Percentiles rank a stretch among this genome's conserved stretches.
Conservation (phyloP, 2,888 invertebrate genomes). For the Dascillus cervinus region DNA sequence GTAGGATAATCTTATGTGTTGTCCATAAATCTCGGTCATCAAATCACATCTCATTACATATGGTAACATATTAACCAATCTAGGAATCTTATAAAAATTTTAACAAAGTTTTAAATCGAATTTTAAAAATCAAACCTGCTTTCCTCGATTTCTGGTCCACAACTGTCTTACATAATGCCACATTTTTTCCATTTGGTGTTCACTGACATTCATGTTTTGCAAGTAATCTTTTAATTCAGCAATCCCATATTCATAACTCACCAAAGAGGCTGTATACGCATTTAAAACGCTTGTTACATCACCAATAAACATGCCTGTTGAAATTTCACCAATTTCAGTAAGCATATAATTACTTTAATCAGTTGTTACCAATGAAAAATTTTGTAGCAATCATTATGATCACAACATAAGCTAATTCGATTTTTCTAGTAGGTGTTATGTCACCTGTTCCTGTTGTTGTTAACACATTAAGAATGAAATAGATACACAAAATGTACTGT, state of each 20-base stretch:
- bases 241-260: conserved; percentile 47
- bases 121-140: conserved; percentile 36
- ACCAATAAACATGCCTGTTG: conserved; percentile 45
- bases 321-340: background rate
- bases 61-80: conserved; percentile 37
- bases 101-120: conserved; percentile 1
- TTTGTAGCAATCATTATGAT: conserved; percentile 45
- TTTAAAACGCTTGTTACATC: conserved; percentile 49
- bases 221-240: conserved; percentile 47
- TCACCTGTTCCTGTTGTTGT: conserved; percentile 50
- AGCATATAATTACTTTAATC: too few species aligned
- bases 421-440: conserved; percentile 43
- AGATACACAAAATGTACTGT: conserved; percentile 44
- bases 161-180: conserved; percentile 48
- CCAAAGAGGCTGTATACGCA: conserved; percentile 45
- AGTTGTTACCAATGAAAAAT: conserved; percentile 43
- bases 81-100: conserved; percentile 16
- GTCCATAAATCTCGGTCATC: conserved; percentile 47
- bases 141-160: conserved; percentile 48
- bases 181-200: conserved; percentile 48
- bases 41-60: conserved; percentile 45
- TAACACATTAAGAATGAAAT: conserved; percentile 47
- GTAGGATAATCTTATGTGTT: conserved; percentile 44
- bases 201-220: conserved; percentile 44
- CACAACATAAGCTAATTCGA: conserved; percentile 46